Conservation (phyloP, 2,797 vertebrate species). For the Zenarchopterus dispar region DNA sequence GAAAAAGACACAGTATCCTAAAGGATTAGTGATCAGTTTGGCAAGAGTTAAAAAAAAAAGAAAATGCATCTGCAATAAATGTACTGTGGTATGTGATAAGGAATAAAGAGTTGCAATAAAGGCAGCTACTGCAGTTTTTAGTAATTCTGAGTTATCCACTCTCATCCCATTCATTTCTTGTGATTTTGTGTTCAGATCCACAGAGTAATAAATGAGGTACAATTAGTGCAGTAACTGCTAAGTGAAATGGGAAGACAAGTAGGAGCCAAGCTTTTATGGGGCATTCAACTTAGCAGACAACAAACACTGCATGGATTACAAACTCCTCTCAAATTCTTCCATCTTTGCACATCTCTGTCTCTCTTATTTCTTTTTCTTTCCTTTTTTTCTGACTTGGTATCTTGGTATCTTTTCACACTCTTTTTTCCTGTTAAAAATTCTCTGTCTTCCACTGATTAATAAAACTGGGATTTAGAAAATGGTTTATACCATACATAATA, state of each 20-base stretch:
- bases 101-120: too few species aligned
- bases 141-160: not conserved
- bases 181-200: slow-evolving; percentile 36
- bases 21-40: not conserved
- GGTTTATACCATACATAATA: slow-evolving; percentile 60
- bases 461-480: slow-evolving; percentile 44
- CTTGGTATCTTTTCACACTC: slow-evolving; percentile 2
- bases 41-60: too few species aligned
- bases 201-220: slow-evolving; percentile 35
- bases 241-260: slow-evolving; percentile 44
- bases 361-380: not conserved
- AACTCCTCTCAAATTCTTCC: slow-evolving; percentile 42
- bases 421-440: slow-evolving; percentile 36
- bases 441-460: slow-evolving; percentile 60
- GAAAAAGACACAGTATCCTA: not conserved
- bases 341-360: slow-evolving; percentile 25
- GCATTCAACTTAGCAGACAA: slow-evolving; percentile 50
- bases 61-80: too few species aligned
- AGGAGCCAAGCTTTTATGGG: slow-evolving; percentile 35
- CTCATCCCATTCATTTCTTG: slow-evolving; percentile 23
- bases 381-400: slow-evolving; percentile 11
- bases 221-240: slow-evolving; percentile 23
- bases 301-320: slow-evolving; percentile 55
- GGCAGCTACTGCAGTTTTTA: not conserved
- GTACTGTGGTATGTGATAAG: not conserved